phyloP scores from a whole-genome alignment of 2,113 vertebrate species.

The Rostratula benghalensis region DNA sequence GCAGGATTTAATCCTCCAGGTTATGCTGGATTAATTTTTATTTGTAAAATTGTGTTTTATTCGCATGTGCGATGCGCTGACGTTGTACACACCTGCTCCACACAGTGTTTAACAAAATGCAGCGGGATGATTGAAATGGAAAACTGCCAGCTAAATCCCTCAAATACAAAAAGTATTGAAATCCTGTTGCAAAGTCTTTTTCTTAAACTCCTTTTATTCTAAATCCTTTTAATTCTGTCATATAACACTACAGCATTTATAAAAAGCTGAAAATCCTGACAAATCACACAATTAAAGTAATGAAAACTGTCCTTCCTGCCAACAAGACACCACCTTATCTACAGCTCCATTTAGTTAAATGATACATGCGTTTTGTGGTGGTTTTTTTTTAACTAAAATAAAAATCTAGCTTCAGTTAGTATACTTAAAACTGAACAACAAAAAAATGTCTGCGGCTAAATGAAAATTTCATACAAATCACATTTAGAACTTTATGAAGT shows the following conservation, averaged over 20 bases:
- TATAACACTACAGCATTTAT: slow-evolving; percentile 82
- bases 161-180: slow-evolving; percentile 82
- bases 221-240: slow-evolving; percentile 88
- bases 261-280: slow-evolving; percentile 85
- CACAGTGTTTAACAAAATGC: slow-evolving; percentile 74
- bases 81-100: slow-evolving; percentile 78
- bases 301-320: slow-evolving; percentile 79
- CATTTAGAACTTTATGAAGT: neutral
- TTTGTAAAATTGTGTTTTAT: slow-evolving; percentile 77
- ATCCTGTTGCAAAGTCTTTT: slow-evolving; percentile 82
- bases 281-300: slow-evolving; percentile 88
- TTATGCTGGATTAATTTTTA: slow-evolving; percentile 79
- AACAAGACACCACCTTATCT: slow-evolving; percentile 71
- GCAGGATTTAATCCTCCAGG: slow-evolving; percentile 75
- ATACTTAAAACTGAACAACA: neutral
- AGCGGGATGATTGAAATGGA: slow-evolving; percentile 76
- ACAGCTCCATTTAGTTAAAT: slow-evolving; percentile 72
- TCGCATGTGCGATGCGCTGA: slow-evolving; percentile 71
- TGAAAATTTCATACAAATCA: slow-evolving; percentile 40
- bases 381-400: neutral
- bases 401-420: neutral
- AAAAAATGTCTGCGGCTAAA: neutral
- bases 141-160: slow-evolving; percentile 77
- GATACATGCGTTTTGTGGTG: neutral
- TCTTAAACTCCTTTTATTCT: slow-evolving; percentile 82